phyloP scores from a whole-genome alignment of 2,888 invertebrate genomes.

The Caenorhabditis sp. region DNA sequence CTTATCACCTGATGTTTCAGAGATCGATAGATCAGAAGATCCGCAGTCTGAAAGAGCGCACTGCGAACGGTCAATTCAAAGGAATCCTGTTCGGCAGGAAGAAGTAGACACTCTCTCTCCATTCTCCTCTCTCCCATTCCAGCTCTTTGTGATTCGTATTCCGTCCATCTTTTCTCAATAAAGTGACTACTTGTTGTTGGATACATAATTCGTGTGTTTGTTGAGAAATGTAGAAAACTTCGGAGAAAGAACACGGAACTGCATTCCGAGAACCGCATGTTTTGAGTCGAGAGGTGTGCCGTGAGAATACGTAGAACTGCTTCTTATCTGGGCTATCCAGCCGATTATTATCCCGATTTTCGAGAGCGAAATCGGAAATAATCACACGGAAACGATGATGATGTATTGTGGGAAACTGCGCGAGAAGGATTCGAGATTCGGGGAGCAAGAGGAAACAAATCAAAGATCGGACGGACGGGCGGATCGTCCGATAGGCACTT shows the following conservation, averaged over 20 bases:
- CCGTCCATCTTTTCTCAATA: slow-evolving; percentile 29
- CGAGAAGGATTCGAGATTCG: too few relatives aligned
- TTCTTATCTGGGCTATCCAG: not conserved
- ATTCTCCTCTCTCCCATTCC: not conserved
- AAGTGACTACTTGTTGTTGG: slow-evolving; percentile 52
- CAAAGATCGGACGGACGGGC: too few relatives aligned
- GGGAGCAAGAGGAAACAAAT: too few relatives aligned
- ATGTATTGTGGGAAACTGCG: too few relatives aligned
- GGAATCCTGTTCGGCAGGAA: slow-evolving; percentile 63
- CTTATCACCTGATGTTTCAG: slow-evolving; percentile 15
- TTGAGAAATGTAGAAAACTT: too few relatives aligned
- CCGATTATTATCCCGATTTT: not conserved
- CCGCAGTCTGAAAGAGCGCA: slow-evolving; percentile 56
- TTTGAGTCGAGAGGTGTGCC: too few relatives aligned
- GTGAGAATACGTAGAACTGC: too few relatives aligned
- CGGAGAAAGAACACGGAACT: not conserved
- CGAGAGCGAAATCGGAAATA: too few relatives aligned
- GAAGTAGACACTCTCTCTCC: slow-evolving; percentile 27
- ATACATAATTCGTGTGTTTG: not conserved
- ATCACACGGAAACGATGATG: too few relatives aligned
- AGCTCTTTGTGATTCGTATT: slow-evolving; percentile 35
- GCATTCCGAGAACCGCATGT: not conserved
- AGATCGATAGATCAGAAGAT: slow-evolving; percentile 65
- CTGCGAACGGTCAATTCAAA: slow-evolving; percentile 65
- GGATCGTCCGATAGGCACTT: too few relatives aligned